These are phyloP conservation scores for Oxystoma pomonae DNA, from an alignment of 2,888 invertebrate genomes.

Conservation along the genomic window DNA sequence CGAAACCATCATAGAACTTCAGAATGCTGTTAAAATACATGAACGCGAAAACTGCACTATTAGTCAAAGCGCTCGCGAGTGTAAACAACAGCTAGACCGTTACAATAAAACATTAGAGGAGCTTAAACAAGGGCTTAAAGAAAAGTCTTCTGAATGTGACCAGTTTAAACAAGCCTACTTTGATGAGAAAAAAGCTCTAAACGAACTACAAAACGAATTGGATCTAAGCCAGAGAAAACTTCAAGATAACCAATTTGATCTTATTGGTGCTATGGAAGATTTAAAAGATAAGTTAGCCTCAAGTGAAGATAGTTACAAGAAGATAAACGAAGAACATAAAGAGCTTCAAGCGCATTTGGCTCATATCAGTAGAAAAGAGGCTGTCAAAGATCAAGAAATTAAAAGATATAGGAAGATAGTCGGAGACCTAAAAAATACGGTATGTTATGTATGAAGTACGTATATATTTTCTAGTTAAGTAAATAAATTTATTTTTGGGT, in stretches of 20 bases:
- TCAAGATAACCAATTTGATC: constrained; percentile 28
- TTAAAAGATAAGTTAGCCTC: constrained; percentile 29
- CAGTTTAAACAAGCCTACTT: constrained; percentile 34
- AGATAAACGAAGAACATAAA: constrained; percentile 26
- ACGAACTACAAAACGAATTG: constrained; percentile 34
- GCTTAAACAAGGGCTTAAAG: constrained; percentile 31
- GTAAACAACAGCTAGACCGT: constrained; percentile 26
- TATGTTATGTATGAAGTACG: too few relatives aligned
- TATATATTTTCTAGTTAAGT: too few relatives aligned
- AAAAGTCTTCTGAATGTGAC: constrained; percentile 35
- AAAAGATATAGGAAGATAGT: constrained; percentile 35
- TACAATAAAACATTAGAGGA: constrained; percentile 32
- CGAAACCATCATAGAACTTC: constrained; percentile 30
- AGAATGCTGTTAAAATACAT: constrained; percentile 26
- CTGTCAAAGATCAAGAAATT: constrained; percentile 31
- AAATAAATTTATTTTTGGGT: too few relatives aligned
- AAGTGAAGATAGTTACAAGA: constrained; percentile 25
- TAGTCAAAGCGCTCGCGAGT: constrained; percentile 25
- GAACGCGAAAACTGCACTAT: constrained; percentile 27
- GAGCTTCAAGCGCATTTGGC: constrained; percentile 24
- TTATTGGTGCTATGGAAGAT: constrained; percentile 29
- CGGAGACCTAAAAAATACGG: constrained; percentile 34
- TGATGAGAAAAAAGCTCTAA: constrained; percentile 32
- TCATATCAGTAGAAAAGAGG: constrained; percentile 23
- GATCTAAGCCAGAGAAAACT: constrained; percentile 31